A percentile compares a stretch with the other conserved stretches of the same genome.
Evolutionary conservation across 2,113 vertebrate species (phyloP).

Genomic region (Glaucomys volans): DNA sequence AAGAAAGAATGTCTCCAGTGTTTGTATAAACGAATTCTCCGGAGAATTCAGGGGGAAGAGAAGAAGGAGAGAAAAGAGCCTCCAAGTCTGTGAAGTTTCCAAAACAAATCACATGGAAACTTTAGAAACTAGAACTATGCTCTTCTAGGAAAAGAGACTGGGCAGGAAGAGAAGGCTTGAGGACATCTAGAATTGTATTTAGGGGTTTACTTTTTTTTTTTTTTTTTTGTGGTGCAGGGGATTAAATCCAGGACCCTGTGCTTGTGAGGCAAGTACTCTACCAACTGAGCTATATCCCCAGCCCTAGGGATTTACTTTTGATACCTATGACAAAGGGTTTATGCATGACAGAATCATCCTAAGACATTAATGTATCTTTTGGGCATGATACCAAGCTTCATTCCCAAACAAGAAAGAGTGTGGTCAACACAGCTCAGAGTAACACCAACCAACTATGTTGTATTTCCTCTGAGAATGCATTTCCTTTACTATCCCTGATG

Average conservation of each 20-base stretch:
- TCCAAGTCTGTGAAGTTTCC: background rate
- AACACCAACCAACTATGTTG: background rate
- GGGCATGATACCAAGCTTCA: background rate
- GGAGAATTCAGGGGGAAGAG: background rate
- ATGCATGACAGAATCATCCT: background rate
- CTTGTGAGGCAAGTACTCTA: no score
- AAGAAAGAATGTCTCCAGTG: background rate
- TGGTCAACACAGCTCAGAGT: background rate
- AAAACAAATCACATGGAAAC: background rate
- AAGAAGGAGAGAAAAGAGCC: background rate
- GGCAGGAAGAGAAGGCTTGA: background rate
- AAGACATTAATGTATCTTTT: background rate
- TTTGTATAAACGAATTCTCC: background rate
- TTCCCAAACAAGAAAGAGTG: background rate
- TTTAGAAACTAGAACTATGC: background rate
- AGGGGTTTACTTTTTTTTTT: conserved; percentile 27
- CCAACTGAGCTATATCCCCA: no score
- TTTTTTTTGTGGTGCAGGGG: no score
- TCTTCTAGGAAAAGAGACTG: conserved; percentile 21
- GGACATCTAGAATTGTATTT: background rate
- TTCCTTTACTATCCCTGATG: background rate
- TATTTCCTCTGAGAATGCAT: background rate
- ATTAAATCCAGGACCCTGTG: no score
- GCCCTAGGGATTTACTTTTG: conserved; percentile 14
- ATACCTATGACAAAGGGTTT: background rate